Evolutionary conservation across 1,140 invertebrate species (phyloP), one percentile per base, ranked within the genome.

Genomic region (Schmidtea mediterranea): DNA sequence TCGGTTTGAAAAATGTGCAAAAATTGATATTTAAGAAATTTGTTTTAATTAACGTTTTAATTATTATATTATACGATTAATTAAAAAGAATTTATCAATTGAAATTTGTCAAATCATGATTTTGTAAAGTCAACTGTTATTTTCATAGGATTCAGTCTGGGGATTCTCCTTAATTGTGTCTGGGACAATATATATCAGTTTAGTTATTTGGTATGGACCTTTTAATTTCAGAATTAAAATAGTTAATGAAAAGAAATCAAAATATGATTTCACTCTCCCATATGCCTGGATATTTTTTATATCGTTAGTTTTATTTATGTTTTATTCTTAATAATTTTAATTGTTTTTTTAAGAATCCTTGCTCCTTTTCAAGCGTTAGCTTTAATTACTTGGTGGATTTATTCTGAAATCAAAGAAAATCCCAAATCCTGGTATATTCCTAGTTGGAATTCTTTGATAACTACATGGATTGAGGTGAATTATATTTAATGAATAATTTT

Each of bases 141-240:
- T 13, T 26, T 46, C 49, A 22, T 37, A 61, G 58, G 59, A 61
- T 43, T 60, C 59, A 43, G 58, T 60, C 5, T 61, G 59, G 58
- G 55, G 54, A 8, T 61, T 59, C 38, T 58, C 57, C 1, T 53
- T 61, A 2, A 52, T 61, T 10, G 51, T 60, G 1, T 59, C 56
- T 38, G 59, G 58, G 1, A 15, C 59, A 22, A 57, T 60, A 54
- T 41, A 59, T 5, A 52, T 55, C 37, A 36, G 43, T 3, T 55
- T 61, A 54, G 58, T 58, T 0, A 51, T 60, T 36, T 47, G 19
- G 8, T 57, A 54, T 37, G 59, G 59, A 10, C 51, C 53, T 8
- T 36, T 19, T 2, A 54, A 49, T 12, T 58, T 58, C 43, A 46
- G 59, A 40, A 12, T 48, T 2, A 24, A 46, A 0, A 45, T 58